A percentile compares a stretch with the other conserved stretches of the same genome.
Conservation (phyloP, 1,140 invertebrate species). For the Platyscapa corneri region DNA sequence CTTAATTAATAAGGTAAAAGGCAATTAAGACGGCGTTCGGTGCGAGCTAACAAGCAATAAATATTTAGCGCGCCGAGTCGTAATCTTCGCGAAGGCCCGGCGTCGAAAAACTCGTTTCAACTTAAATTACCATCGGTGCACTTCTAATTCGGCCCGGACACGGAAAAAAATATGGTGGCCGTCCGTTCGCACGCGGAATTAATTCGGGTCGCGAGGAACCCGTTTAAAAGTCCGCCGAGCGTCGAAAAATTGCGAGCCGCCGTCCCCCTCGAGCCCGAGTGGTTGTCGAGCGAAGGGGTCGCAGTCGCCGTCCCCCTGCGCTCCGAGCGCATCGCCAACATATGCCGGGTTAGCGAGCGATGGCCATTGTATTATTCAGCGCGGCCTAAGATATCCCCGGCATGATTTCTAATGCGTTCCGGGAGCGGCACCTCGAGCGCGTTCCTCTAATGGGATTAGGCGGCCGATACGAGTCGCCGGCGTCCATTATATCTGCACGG, state of each 20-base stretch:
- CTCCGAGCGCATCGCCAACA: background rate
- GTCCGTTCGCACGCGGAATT: background rate
- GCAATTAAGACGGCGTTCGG: no score
- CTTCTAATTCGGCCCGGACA: no score
- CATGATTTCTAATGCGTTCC: constrained; percentile 28
- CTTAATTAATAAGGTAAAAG: no score
- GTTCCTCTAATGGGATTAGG: constrained; percentile 31
- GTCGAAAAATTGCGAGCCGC: no score
- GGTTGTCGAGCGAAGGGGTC: no score
- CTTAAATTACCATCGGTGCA: no score
- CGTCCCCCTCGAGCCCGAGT: no score
- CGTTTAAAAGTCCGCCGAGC: background rate
- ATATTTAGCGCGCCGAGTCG: no score
- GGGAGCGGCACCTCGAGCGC: background rate
- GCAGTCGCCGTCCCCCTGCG: background rate
- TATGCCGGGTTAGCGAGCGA: background rate
- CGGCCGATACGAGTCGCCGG: background rate
- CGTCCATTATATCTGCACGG: background rate
- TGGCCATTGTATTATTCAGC: constrained; percentile 47
- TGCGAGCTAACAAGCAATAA: no score
- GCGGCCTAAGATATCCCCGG: background rate
- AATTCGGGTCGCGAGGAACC: background rate
- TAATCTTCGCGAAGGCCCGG: no score
- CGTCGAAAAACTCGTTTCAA: no score
- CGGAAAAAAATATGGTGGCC: no score